These are phyloP conservation scores for Lasioglossum vierecki DNA, from an alignment of 2,888 invertebrate genomes.

Conservation along the genomic window DNA sequence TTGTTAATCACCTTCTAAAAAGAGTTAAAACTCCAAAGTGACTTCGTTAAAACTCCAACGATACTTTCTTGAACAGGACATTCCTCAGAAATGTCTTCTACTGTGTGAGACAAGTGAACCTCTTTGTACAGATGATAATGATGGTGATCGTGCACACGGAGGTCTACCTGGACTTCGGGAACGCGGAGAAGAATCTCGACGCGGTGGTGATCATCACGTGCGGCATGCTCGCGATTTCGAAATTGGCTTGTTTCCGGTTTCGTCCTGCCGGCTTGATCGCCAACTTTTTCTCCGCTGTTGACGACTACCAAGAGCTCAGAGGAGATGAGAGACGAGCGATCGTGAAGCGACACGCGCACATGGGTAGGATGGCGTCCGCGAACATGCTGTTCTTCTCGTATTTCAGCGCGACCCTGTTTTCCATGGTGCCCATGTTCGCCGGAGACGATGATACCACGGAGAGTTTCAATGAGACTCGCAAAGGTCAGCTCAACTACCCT, in stretches of 20 bases:
- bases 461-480: neutral
- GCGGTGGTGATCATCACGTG: neutral
- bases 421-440: neutral
- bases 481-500: neutral
- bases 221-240: constrained; percentile 8
- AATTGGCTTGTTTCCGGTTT: constrained; percentile 11
- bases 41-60: too few relatives aligned
- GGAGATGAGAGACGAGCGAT: constrained; percentile 3
- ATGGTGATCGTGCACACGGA: constrained; percentile 4
- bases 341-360: constrained; percentile 22
- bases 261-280: neutral
- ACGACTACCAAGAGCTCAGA: neutral
- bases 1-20: too few relatives aligned
- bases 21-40: too few relatives aligned
- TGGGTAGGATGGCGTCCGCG: constrained; percentile 22
- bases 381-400: constrained; percentile 3
- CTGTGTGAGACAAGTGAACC: too few relatives aligned
- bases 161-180: constrained; percentile 7
- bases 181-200: constrained; percentile 25
- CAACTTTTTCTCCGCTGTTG: constrained; percentile 24
- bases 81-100: neutral
- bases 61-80: too few relatives aligned
- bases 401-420: neutral
- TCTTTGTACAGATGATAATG: neutral
- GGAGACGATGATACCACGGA: neutral